These are phyloP conservation scores for Hemitrygon akajei DNA, from an alignment of 2,797 vertebrate genomes.

Conservation along the genomic window DNA sequence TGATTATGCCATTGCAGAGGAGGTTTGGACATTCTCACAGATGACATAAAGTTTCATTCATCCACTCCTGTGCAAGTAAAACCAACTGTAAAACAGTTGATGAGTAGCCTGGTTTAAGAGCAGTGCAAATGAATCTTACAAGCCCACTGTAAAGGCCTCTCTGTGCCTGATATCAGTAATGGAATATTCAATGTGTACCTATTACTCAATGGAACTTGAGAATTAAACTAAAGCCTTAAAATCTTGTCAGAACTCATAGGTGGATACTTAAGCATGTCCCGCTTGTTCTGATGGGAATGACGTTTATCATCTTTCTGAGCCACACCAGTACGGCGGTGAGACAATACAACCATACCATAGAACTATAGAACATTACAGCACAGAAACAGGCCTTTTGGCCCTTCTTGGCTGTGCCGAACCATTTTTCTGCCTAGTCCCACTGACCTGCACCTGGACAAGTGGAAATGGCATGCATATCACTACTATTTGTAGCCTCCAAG, in stretches of 20 bases:
- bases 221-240: background rate
- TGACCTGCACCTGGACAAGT: no score
- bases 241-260: background rate
- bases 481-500: background rate
- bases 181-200: background rate
- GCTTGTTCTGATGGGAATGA: background rate
- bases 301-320: background rate
- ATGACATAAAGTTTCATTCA: background rate
- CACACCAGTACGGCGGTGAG: background rate
- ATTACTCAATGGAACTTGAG: background rate
- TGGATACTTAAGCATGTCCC: background rate
- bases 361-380: no score
- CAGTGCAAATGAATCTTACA: no score
- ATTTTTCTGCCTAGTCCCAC: no score
- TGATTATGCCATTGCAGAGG: background rate
- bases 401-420: no score
- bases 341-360: no score
- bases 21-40: background rate
- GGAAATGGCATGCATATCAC: background rate
- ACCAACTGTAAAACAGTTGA: background rate
- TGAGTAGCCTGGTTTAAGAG: background rate
- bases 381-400: no score
- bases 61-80: background rate
- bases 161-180: background rate
- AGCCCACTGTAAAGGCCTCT: background rate